Evolutionary conservation across 2,797 vertebrate genomes (phyloP).

Genomic region (Gallinago solitaria): DNA sequence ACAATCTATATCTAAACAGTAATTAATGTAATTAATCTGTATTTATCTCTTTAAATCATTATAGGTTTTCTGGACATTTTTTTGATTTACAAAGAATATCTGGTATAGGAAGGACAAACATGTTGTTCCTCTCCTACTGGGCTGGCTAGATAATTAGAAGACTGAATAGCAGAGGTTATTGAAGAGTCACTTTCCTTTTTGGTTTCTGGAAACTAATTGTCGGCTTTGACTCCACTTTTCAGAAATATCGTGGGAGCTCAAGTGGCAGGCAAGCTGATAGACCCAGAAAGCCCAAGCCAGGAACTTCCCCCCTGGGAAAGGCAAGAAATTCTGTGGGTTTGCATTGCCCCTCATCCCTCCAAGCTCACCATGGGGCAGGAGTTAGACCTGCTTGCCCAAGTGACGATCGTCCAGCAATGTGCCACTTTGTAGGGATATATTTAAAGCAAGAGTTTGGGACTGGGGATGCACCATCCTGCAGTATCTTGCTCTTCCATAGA

Average conservation of each 20-base stretch:
- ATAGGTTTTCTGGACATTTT: neutral
- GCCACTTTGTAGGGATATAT: neutral
- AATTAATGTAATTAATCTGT: slow-evolving; percentile 8
- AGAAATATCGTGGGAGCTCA: neutral
- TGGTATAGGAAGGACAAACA: slow-evolving; percentile 36
- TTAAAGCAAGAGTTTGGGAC: neutral
- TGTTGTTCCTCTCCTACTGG: slow-evolving; percentile 26
- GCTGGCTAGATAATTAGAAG: neutral
- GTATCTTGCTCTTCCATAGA: neutral
- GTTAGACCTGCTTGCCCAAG: neutral
- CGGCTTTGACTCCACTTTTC: neutral
- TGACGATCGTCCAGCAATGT: rapidly evolving
- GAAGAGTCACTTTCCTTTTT: neutral
- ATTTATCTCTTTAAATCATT: neutral
- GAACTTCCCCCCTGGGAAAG: neutral
- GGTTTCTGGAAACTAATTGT: neutral
- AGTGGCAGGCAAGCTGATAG: neutral
- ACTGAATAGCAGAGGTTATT: slow-evolving; percentile 21
- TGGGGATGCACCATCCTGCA: neutral
- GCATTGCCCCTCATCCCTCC: neutral
- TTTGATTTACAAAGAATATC: neutral
- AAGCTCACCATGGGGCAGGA: neutral
- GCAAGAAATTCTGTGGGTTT: neutral
- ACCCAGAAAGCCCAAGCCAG: neutral
- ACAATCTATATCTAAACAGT: slow-evolving; percentile 13